Conservation (phyloP, 2,888 invertebrate genomes). For the Hyalella azteca region DNA sequence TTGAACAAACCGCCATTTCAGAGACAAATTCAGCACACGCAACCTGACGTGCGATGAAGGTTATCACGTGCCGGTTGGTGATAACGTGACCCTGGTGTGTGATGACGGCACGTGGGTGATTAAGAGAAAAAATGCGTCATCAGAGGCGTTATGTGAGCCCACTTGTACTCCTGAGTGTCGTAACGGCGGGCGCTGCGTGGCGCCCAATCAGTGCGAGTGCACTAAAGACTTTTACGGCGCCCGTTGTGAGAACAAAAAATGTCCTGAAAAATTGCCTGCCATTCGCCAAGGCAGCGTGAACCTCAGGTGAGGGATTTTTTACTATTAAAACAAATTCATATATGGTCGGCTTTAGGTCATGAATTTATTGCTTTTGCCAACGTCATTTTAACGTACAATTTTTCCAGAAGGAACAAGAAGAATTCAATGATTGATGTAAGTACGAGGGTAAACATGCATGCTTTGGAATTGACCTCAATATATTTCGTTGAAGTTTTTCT, state of each 20-base stretch:
- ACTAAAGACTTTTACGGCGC: slow-evolving; percentile 3
- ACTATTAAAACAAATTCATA: too few species aligned
- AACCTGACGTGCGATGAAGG: slow-evolving; percentile 15
- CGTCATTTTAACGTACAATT: too few species aligned
- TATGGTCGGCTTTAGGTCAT: too few species aligned
- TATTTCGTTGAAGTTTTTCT: too few species aligned
- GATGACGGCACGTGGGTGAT: slow-evolving; percentile 25
- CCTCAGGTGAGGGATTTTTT: background rate
- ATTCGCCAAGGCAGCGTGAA: background rate
- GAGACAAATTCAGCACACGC: background rate
- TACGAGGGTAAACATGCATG: too few species aligned
- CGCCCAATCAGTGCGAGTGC: slow-evolving; percentile 9
- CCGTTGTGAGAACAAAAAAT: background rate
- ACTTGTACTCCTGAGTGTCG: slow-evolving; percentile 9
- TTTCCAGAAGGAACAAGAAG: too few species aligned
- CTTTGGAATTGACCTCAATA: too few species aligned
- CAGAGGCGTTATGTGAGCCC: background rate
- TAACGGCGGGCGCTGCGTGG: slow-evolving; percentile 21
- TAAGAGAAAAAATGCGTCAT: background rate
- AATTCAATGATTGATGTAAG: too few species aligned
- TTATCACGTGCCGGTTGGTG: background rate
- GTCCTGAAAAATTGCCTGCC: background rate
- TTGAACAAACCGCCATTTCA: too few species aligned
- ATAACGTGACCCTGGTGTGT: slow-evolving; percentile 2
- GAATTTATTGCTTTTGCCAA: too few species aligned